phyloP scores from a whole-genome alignment of 2,113 vertebrate species.

The Pedionomus torquatus region DNA sequence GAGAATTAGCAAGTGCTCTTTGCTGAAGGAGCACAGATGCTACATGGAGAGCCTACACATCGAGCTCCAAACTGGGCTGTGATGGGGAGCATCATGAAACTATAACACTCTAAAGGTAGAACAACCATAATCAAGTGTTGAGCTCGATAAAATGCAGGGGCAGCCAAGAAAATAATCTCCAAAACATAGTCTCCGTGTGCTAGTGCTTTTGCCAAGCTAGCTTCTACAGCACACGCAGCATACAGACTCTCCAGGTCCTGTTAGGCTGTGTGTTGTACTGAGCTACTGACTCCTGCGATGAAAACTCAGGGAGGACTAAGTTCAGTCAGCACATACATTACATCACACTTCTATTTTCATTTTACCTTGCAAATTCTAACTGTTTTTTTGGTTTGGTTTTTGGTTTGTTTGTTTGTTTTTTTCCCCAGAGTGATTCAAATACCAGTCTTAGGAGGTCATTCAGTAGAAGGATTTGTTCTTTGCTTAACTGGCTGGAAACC shows the following conservation, averaged over 20 bases:
- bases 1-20: background rate
- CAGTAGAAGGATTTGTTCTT: slow-evolving; percentile 3
- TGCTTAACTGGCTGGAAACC: background rate
- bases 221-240: background rate
- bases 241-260: background rate
- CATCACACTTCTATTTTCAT: background rate
- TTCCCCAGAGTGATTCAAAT: background rate
- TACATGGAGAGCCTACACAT: background rate
- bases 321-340: background rate
- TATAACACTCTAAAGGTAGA: background rate
- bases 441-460: background rate
- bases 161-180: background rate
- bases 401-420: background rate
- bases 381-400: background rate
- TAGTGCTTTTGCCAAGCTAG: background rate
- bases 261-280: background rate
- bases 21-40: background rate
- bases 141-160: background rate
- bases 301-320: background rate
- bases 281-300: background rate
- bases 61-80: background rate
- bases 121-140: background rate
- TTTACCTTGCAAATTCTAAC: background rate
- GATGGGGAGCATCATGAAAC: background rate
- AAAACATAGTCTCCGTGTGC: background rate